Evolutionary conservation across 2,113 vertebrate genomes (phyloP), one percentile per base, ranked within the genome.

Genomic region (Bagarius yarrelli): DNA sequence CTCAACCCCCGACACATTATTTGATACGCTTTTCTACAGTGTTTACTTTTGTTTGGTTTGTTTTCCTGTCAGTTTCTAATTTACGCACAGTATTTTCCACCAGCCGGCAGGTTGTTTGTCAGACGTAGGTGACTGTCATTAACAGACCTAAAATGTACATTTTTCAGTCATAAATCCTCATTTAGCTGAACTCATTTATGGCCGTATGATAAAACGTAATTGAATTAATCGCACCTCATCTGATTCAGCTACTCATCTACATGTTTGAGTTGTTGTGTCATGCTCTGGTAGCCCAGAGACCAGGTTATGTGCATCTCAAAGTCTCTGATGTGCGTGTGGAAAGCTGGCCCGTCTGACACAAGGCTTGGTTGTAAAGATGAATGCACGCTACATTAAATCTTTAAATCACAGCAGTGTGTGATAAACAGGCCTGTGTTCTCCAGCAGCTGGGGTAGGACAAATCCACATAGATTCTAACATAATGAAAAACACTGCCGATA

Each of bases 131-230:
- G 84, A 82, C 73, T 66, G 78, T 79, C 83, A 87, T 85, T 70
- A 88, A 77, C 83, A 57, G 66, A 79, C 67, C 44, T 72, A 56
- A 76, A 78, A 87, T 78, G 83, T 83, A 78, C 56, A 61, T 83
- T 78, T 81, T 36, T 76, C 47, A 21, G 61, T 63, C 87, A 90
- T 83, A 83, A 87, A 87, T 86, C 52, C 86, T 86, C 78, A 66
- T 89, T 83, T 85, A 77, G 85, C 69, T 44, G 15, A 85, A 87
- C 84, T 87, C 83, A 70, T 81, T 85, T 63, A 89, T 89, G 84
- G 71, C 80, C 85, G 73, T 63, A 73, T 90, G 89, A 89, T 94
- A 92, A 93, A 92, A 88, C 60, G 81, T 89, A 92, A 93, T 91
- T 92, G 89, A 90, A 91, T 93, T 90, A 93, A 83, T 21, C 32